Evolutionary conservation across 2,888 invertebrate genomes (phyloP).

Genomic region (Sisyra terminalis): DNA sequence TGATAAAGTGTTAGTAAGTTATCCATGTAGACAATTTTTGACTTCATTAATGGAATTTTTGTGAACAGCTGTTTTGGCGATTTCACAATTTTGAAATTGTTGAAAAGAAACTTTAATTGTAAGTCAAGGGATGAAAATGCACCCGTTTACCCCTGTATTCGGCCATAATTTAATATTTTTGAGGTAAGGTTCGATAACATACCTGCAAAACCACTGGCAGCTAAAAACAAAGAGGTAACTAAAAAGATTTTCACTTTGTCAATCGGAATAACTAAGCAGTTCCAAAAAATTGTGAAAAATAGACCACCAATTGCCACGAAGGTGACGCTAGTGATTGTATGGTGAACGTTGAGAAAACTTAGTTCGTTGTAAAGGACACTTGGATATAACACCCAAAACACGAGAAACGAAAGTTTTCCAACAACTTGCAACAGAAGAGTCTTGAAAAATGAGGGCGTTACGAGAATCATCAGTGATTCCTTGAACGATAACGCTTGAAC

Average conservation of each 20-base stretch:
- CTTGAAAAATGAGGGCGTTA: constrained; percentile 29
- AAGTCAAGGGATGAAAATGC: too few species aligned
- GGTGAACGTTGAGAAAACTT: constrained; percentile 16
- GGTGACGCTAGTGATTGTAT: constrained; percentile 10
- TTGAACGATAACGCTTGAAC: too few species aligned
- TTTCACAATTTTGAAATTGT: too few species aligned
- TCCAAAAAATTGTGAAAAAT: constrained; percentile 4
- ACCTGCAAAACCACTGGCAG: background rate
- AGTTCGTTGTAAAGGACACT: constrained; percentile 27
- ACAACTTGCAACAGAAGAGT: constrained; percentile 34
- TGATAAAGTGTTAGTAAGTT: too few species aligned
- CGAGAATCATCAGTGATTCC: too few species aligned
- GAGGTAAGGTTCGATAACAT: background rate
- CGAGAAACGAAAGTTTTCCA: constrained; percentile 34
- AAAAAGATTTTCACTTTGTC: background rate
- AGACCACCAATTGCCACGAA: constrained; percentile 3
- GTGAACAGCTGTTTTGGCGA: too few species aligned
- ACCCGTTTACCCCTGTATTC: too few species aligned
- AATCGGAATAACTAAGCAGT: background rate
- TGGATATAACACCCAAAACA: constrained; percentile 35
- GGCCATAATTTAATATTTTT: too few species aligned
- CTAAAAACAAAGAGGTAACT: background rate
- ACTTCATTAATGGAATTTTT: too few species aligned
- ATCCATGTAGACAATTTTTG: too few species aligned
- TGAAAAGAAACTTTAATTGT: too few species aligned